Evolutionary conservation across 2,888 invertebrate genomes (phyloP).

Genomic region (Bugulina stolonifera): DNA sequence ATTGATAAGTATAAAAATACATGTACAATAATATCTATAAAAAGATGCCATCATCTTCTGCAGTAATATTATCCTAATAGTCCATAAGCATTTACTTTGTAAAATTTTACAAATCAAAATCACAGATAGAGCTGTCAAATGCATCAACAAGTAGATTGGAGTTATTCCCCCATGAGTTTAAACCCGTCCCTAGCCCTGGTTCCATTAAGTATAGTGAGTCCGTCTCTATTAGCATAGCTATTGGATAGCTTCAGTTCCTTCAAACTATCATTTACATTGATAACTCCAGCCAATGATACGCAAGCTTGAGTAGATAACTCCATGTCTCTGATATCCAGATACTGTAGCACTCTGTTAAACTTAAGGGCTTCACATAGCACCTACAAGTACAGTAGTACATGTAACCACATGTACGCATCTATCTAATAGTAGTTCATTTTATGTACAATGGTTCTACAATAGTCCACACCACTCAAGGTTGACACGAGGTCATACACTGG

Average conservation of each 20-base stretch:
- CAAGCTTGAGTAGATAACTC: constrained; percentile 38
- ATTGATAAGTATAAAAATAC: no score
- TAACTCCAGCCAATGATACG: constrained; percentile 31
- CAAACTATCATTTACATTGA: not conserved
- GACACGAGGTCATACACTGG: no score
- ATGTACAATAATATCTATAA: no score
- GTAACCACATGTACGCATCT: not conserved
- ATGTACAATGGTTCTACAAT: no score
- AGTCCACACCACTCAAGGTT: no score
- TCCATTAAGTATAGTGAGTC: not conserved
- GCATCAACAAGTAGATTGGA: no score
- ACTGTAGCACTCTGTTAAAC: constrained; percentile 35
- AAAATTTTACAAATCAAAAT: no score
- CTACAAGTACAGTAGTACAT: constrained; percentile 28
- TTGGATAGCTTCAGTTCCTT: not conserved
- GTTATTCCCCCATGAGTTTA: not conserved
- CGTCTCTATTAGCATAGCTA: not conserved
- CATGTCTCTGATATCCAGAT: constrained; percentile 38
- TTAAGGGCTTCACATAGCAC: constrained; percentile 34
- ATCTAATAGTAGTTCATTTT: no score
- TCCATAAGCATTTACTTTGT: no score
- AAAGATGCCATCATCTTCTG: no score
- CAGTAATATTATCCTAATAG: no score
- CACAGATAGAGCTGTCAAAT: no score
- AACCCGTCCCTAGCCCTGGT: not conserved